phyloP scores from a whole-genome alignment of 1,140 invertebrate genomes.

The Aphidius ervi region DNA sequence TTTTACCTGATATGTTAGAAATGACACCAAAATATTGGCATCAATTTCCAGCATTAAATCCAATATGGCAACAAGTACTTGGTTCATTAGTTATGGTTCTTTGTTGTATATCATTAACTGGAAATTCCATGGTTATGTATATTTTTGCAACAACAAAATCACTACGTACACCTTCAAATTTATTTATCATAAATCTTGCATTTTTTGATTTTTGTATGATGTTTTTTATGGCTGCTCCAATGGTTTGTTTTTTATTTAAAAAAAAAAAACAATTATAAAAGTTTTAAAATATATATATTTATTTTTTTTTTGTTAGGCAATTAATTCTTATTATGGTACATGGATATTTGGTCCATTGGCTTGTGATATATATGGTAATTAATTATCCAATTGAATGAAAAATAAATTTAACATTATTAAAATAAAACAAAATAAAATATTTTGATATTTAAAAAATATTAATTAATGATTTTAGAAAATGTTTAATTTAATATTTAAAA shows the following conservation, averaged over 20 bases:
- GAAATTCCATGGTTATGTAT: conserved; percentile 62
- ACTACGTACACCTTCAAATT: conserved; percentile 57
- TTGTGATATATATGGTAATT: conserved; percentile 56
- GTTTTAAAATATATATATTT: not conserved
- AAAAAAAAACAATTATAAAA: not conserved
- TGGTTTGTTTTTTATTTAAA: conserved; percentile 30
- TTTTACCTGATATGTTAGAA: conserved; percentile 58
- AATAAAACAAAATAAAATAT: no score
- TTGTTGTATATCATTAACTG: conserved; percentile 56
- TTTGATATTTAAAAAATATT: no score
- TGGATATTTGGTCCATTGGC: conserved; percentile 41
- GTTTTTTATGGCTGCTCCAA: conserved; percentile 45
- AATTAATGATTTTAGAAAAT: no score
- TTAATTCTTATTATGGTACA: conserved; percentile 20
- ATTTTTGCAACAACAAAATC: conserved; percentile 60
- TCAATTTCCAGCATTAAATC: conserved; percentile 63
- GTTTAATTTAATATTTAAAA: no score
- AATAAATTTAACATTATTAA: no score
- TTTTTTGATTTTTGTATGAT: conserved; percentile 57
- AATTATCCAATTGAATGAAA: conserved; percentile 37
- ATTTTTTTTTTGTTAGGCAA: not conserved
- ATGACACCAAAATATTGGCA: conserved; percentile 61
- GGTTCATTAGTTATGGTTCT: conserved; percentile 60
- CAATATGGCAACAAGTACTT: conserved; percentile 62
- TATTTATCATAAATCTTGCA: conserved; percentile 60